These are phyloP conservation scores for Eupithecia pulchellata DNA, from an alignment of 2,888 invertebrate species.

Conservation along the genomic window DNA sequence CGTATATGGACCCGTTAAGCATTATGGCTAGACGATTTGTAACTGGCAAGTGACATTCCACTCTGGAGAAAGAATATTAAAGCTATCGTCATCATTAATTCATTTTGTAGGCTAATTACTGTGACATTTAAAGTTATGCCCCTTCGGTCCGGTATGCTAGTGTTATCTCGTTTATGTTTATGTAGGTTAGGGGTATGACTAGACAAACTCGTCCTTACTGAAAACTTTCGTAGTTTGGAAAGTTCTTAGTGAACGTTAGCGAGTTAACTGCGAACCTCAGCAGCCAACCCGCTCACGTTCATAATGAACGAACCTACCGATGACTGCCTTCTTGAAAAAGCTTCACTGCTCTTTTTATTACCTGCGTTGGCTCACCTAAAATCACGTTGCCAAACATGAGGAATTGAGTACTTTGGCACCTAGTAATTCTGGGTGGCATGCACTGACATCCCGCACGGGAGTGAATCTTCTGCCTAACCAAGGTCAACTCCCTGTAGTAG, in stretches of 20 bases:
- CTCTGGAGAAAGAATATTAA: slow-evolving; percentile 50
- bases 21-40: slow-evolving; percentile 68
- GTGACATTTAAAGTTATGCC: not conserved
- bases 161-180: not conserved
- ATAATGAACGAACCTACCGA: too few relatives aligned
- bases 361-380: not conserved
- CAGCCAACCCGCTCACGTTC: too few relatives aligned
- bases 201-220: too few relatives aligned
- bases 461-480: too few relatives aligned
- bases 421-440: too few relatives aligned
- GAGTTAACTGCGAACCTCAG: too few relatives aligned
- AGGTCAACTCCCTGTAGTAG: too few relatives aligned
- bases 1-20: slow-evolving; percentile 66
- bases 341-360: not conserved
- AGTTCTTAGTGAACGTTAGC: not conserved
- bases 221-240: too few relatives aligned
- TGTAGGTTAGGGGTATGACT: too few relatives aligned
- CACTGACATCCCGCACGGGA: too few relatives aligned
- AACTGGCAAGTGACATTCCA: slow-evolving; percentile 71
- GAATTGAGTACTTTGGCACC: too few relatives aligned
- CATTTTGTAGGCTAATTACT: not conserved
- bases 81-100: not conserved
- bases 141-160: too few relatives aligned
- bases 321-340: not conserved
- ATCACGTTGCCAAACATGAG: not conserved